Evolutionary conservation across 2,797 vertebrate species (phyloP), one percentile per base, ranked within the genome.

Genomic region (Chelmon rostratus): DNA sequence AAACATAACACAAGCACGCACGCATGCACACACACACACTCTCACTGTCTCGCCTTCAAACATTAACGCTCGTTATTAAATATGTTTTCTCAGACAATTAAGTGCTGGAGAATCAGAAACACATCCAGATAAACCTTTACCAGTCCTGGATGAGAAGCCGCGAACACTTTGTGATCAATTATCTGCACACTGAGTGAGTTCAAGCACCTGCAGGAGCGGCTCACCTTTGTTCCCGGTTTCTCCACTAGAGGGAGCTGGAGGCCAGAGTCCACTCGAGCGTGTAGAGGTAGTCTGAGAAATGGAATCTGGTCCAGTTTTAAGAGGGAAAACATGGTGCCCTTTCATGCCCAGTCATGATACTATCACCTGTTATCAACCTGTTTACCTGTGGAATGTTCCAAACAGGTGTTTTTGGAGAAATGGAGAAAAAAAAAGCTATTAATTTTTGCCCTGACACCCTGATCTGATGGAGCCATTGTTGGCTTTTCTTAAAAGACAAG

Each of bases 221-320:
- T 85, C 87, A 92, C 91, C 90, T 91, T 84, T 90, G 90, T 86
- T 87, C 81, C 50, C 21, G 3, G 10, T 66, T 4, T 19, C 0
- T 64, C 86, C 90, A 88, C 83, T 72, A 88, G 90, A 85, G 89
- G 89, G 88, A 53, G 81, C 78, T 40, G 73, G 13, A 80, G 72
- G 37, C 33, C 68, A 69, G 42, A 70, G 5, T 64, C 63, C 47
- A 3, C 18, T 35, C 15, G 19, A 1, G 35, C 4, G 2, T 46
- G 25, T 3, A 18, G 21, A 2, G 3, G 13, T 0, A 3, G 12
- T 12, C 33, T 67, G 58, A 31, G 35, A 21, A n/a, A 15, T 31
- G 44, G 53, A 18, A 23, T 46, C 15, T 6, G 44, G 42, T 40
- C 9, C 53, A 31, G 33, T 1, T 57, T 38, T 28, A 37, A 46